A percentile compares a stretch with the other conserved stretches of the same genome.
Conservation (phyloP, 2,888 invertebrate genomes). For the Drosophila merina region DNA sequence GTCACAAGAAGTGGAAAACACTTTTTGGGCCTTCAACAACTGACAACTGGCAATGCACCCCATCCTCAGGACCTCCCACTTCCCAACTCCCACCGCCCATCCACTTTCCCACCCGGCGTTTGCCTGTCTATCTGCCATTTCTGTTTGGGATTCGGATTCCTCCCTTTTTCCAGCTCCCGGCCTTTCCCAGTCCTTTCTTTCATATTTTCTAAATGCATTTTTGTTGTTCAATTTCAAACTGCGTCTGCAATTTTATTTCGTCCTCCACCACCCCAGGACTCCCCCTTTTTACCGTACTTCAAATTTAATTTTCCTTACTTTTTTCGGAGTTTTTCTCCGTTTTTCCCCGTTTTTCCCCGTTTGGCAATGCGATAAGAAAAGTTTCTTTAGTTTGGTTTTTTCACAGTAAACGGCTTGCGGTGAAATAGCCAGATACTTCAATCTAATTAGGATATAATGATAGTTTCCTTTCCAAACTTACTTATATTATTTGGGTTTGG, state of each 20-base stretch:
- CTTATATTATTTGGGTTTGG: not conserved
- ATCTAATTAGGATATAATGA: constrained; percentile 77
- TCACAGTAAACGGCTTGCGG: constrained; percentile 59
- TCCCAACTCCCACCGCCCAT: not conserved
- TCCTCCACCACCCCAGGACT: constrained; percentile 32
- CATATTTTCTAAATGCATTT: constrained; percentile 77
- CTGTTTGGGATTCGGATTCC: constrained; percentile 17
- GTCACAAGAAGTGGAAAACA: constrained; percentile 46
- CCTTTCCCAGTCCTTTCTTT: constrained; percentile 33
- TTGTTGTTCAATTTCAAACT: constrained; percentile 77
- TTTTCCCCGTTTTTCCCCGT: constrained; percentile 2
- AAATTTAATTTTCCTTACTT: constrained; percentile 38
- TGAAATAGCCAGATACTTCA: constrained; percentile 70
- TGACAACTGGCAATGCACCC: constrained; percentile 51
- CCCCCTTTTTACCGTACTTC: not conserved
- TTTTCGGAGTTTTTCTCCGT: constrained; percentile 19
- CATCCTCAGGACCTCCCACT: not conserved
- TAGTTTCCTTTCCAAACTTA: constrained; percentile 49
- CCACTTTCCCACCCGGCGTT: constrained; percentile 46
- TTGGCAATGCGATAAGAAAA: constrained; percentile 65
- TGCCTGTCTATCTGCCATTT: constrained; percentile 38
- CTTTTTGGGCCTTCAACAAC: constrained; percentile 68
- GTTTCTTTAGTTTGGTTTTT: constrained; percentile 42
- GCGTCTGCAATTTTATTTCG: constrained; percentile 76
- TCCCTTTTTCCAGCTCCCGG: constrained; percentile 3